Evolutionary conservation across 2,797 vertebrate species (phyloP).

Genomic region (Argyrosomus regius): DNA sequence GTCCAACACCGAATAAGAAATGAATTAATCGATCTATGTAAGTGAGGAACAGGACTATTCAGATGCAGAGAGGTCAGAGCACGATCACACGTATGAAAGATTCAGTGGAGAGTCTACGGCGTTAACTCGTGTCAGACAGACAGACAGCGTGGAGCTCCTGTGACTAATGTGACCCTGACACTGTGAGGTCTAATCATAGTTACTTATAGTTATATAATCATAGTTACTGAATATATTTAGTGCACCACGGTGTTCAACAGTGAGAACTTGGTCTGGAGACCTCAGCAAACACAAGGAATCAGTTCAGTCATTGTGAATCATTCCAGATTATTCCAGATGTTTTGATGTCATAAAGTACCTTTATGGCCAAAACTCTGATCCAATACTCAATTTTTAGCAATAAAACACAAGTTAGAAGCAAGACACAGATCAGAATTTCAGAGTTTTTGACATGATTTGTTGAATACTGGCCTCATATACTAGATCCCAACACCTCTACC

Average conservation of each 20-base stretch:
- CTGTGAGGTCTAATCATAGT: constrained; percentile 2
- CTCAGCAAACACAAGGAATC: neutral
- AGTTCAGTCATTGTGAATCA: neutral
- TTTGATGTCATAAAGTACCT: neutral
- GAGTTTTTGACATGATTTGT: too few species aligned
- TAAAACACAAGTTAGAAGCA: neutral
- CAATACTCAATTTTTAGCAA: neutral
- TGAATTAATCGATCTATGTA: neutral
- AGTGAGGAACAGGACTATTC: neutral
- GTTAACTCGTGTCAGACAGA: neutral
- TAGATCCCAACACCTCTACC: too few species aligned
- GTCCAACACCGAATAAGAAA: neutral
- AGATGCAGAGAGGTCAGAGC: neutral
- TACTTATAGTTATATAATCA: neutral
- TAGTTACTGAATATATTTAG: neutral
- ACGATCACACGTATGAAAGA: neutral
- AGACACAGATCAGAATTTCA: neutral
- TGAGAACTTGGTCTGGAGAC: neutral
- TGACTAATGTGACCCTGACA: neutral
- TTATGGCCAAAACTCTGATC: neutral
- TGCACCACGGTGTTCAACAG: neutral
- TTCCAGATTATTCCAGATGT: too few species aligned
- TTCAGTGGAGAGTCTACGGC: neutral
- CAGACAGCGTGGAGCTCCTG: neutral
- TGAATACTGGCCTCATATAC: too few species aligned